A percentile compares a stretch with the other conserved stretches of the same genome.
Conservation (phyloP, 2,797 vertebrate genomes). For the Anisognathus igniventris region DNA sequence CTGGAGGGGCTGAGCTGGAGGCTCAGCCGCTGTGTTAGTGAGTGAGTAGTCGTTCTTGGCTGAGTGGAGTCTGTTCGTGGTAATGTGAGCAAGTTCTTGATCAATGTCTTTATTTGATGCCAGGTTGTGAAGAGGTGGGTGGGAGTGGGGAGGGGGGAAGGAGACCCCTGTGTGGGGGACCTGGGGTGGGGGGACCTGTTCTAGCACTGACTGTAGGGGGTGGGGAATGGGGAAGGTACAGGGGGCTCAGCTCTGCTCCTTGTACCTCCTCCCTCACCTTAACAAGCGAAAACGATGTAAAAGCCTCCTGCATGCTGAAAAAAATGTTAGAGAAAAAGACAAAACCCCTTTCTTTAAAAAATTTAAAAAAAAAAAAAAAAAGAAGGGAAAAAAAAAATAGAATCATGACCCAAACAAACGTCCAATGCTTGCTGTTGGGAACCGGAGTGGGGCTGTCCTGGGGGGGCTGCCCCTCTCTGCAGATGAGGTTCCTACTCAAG, state of each 20-base stretch:
- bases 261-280: background rate
- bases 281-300: background rate
- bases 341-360: background rate
- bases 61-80: slow-evolving; percentile 54
- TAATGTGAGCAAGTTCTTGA: slow-evolving; percentile 51
- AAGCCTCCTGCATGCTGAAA: background rate
- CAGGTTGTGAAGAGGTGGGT: slow-evolving; percentile 40
- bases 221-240: background rate
- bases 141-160: background rate
- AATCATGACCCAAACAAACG: slow-evolving; percentile 27
- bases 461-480: background rate
- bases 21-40: background rate
- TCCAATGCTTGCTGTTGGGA: background rate
- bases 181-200: background rate
- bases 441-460: background rate
- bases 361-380: background rate
- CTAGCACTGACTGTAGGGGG: background rate
- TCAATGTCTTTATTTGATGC: slow-evolving; percentile 51
- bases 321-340: background rate
- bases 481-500: background rate
- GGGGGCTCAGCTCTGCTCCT: background rate
- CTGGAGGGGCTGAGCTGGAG: background rate
- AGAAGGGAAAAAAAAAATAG: background rate
- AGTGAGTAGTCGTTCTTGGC: slow-evolving; percentile 55
- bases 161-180: background rate